A percentile compares a stretch with the other conserved stretches of the same genome.
Conservation (phyloP, 1,140 invertebrate genomes). For the Globodera rostochiensis region DNA sequence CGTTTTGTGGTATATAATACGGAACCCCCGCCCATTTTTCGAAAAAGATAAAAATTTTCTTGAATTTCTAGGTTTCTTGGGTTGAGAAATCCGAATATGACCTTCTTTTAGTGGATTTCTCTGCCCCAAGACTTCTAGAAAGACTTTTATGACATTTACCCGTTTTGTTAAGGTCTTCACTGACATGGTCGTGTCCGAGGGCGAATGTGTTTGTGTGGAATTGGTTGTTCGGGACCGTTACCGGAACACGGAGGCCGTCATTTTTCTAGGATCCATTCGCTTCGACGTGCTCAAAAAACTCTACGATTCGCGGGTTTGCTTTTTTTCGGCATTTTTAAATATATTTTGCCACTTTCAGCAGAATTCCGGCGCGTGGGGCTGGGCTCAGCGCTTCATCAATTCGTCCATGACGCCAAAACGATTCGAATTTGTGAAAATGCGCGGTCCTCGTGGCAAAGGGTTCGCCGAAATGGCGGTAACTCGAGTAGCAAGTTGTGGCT, state of each 20-base stretch:
- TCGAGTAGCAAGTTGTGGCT: slow-evolving; percentile 81
- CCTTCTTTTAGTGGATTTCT: no score
- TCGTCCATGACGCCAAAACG: slow-evolving; percentile 73
- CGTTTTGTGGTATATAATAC: background rate
- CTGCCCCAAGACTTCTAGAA: no score
- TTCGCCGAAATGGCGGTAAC: slow-evolving; percentile 97
- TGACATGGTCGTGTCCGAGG: slow-evolving; percentile 88
- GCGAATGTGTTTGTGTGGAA: slow-evolving; percentile 97
- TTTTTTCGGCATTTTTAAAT: background rate
- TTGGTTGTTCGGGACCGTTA: slow-evolving; percentile 83
- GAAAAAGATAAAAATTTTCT: no score
- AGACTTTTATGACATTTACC: background rate
- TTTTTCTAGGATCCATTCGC: slow-evolving; percentile 92
- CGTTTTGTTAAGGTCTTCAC: slow-evolving; percentile 77
- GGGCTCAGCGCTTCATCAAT: slow-evolving; percentile 90
- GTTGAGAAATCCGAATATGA: no score
- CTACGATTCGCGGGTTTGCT: slow-evolving; percentile 87
- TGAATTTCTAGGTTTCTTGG: no score
- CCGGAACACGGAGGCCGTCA: slow-evolving; percentile 80
- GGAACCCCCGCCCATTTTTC: no score
- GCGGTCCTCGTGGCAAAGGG: slow-evolving; percentile 91
- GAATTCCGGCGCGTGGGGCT: slow-evolving; percentile 91
- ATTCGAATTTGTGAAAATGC: slow-evolving; percentile 95
- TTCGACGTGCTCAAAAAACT: slow-evolving; percentile 95
- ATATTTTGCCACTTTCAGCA: slow-evolving; percentile 65